phyloP scores from a whole-genome alignment of 2,888 invertebrate species.

The Platycnemis pennipes region DNA sequence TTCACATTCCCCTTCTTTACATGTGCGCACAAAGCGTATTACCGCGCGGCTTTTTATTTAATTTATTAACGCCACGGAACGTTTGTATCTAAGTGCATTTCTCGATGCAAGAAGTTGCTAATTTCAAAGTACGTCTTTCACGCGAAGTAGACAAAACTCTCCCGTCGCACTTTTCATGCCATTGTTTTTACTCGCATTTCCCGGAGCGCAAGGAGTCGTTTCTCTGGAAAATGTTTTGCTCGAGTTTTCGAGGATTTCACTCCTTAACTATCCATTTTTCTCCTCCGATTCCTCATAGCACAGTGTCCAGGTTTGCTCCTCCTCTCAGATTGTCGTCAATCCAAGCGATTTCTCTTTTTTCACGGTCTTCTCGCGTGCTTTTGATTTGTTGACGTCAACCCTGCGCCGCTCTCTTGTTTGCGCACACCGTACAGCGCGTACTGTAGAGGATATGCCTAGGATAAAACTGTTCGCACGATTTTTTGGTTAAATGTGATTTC shows the following conservation, averaged over 20 bases:
- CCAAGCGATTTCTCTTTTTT: no score
- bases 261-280: neutral
- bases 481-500: no score
- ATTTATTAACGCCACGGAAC: neutral
- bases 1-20: constrained; percentile 19
- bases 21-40: neutral
- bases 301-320: neutral
- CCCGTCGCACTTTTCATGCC: neutral
- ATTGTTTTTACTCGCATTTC: neutral
- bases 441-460: no score
- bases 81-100: neutral
- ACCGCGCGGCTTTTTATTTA: neutral
- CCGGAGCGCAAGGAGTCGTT: neutral
- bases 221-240: neutral
- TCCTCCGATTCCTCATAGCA: neutral
- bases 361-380: no score
- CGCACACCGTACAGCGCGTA: no score
- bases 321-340: neutral
- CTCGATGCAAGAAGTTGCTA: neutral
- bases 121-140: neutral
- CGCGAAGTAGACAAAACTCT: neutral
- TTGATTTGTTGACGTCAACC: no score
- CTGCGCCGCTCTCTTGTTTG: no score
- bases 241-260: neutral
- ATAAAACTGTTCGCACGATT: no score